Base-by-base conservation (phyloP, 1,140 invertebrate genomes). In the Lepidurus arcticus region DNA sequence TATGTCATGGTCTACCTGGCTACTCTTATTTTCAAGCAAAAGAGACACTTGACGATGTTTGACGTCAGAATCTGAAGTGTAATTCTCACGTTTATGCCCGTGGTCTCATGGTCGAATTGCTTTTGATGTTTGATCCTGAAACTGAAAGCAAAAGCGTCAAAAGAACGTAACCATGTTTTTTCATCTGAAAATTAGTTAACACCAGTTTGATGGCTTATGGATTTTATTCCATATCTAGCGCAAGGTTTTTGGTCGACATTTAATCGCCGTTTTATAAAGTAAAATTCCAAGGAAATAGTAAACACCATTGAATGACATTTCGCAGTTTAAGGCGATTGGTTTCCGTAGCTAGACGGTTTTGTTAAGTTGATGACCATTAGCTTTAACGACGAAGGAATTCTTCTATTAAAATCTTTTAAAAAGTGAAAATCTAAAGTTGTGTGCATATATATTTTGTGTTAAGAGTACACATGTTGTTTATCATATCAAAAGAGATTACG, bases 71-170 rank as follows among this genome's bases (percentile, higher is more conserved):
- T 21, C 13, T 65, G n/a, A 21, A 7, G 53, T 34, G 34, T 34
- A 65, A 13, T 65, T 65, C 53, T 65, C 53, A 65, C 53, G 53
- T 65, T 65, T 65, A 16, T 5, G 16, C 53, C 53, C 13, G 53
- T 21, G 53, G 53, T 65, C 34, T 34, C 53, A 65, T 16, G 53
- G 53, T 65, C 16, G 21, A 65, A 6, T 65, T n/a, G 53, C 21
- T 65, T 16, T 65, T 13, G 53, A 21, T 65, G 53, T 16, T 65
- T 65, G 53, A 65, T 65, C 53, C 53, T 65, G 53, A 65, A 65
- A 65, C n/a, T 1, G 53, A 65, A 65, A 65, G n/a, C 13, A 7
- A 65, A n/a, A 65, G 53, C 6, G 34, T 34, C 34, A 16, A 65
- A 65, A 16, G 21, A 65, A 65, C 16, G 53, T 65, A 65, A 65